Base-by-base conservation (phyloP, 2,888 invertebrate genomes). In the Yponomeuta malinellus region DNA sequence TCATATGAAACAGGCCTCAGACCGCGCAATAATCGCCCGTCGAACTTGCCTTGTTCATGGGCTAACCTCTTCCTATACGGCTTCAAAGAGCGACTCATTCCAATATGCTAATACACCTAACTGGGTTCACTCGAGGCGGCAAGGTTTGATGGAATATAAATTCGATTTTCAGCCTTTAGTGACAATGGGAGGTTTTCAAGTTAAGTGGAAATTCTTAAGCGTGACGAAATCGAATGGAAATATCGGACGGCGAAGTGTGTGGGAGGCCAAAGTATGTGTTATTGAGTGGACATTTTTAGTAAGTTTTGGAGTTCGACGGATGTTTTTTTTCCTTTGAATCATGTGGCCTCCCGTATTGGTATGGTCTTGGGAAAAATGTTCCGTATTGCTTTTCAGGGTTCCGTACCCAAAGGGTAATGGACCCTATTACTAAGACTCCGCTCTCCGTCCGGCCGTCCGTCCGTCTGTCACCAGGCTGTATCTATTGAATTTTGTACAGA, bases 201-300 rank as follows among this genome's bases (percentile, higher is more conserved):
- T 76, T 78, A 78, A 78, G 76, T 77, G 76, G 76, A 76, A 78
- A 78, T 78, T 77, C 75, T 78, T 75, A 75, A 80, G 74, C 73
- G 72, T 72, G 71, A 59, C 15, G 52, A 75, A 84, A 84, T 84
- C 79, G 79, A 78, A 80, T 81, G 82, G 82, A 83, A 85, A 83
- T 81, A 82, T 76, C 76, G 77, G 64, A 64, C 29, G 65, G 29
- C 1, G 33, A 65, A 65, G 31, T 29, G 65, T 65, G 29, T 65
- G 65, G 33, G 33, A 2, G 64, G 52, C 3, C 12, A 64, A 29
- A 10, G 29, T 64, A 29, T 64, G 31, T 12, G 29, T n/a, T 31
- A 5, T 10, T 29, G 29, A 64, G 31, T 64, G 64, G 31, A 29
- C 31, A 23, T 64, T 59, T 59, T 64, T 29, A 64, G 31, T 64